Evolutionary conservation across 2,113 vertebrate species (phyloP).

Genomic region (Takifugu flavidus): DNA sequence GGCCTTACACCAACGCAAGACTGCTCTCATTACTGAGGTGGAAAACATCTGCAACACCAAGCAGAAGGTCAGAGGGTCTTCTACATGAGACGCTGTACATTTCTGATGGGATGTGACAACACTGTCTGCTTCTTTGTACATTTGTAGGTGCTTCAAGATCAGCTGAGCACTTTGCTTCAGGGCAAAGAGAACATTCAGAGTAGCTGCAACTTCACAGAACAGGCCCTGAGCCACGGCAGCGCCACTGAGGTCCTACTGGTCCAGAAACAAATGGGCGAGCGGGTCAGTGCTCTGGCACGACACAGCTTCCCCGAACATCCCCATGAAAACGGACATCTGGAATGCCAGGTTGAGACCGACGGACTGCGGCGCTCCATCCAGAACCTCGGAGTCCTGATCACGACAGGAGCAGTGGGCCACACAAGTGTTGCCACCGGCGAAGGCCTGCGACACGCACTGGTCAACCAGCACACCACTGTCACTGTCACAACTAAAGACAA

Average conservation of each 20-base stretch:
- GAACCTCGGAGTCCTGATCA: conserved; percentile 89
- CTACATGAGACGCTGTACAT: no score
- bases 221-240: conserved; percentile 89
- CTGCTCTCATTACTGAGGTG: conserved; percentile 81
- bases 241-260: conserved; percentile 91
- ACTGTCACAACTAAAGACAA: conserved; percentile 95
- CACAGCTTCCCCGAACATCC: conserved; percentile 87
- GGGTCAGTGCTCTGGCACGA: conserved; percentile 82
- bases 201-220: conserved; percentile 92
- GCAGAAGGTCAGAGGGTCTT: conserved; percentile 83
- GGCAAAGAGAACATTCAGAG: conserved; percentile 94
- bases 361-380: conserved; percentile 89
- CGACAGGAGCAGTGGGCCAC: conserved; percentile 87
- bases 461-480: conserved; percentile 85
- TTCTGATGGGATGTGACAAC: not conserved
- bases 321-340: conserved; percentile 90
- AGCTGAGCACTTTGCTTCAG: conserved; percentile 86
- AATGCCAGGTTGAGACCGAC: conserved; percentile 88
- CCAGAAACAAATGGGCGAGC: conserved; percentile 93
- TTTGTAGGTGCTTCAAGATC: conserved; percentile 85
- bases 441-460: conserved; percentile 87
- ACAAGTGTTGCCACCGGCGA: conserved; percentile 92
- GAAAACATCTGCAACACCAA: conserved; percentile 74
- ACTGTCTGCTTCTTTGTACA: not conserved
- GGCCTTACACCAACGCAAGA: conserved; percentile 85